Evolutionary conservation across 2,888 invertebrate species (phyloP), one percentile per base, ranked within the genome.

Genomic region (Andrena haemorrhoa): DNA sequence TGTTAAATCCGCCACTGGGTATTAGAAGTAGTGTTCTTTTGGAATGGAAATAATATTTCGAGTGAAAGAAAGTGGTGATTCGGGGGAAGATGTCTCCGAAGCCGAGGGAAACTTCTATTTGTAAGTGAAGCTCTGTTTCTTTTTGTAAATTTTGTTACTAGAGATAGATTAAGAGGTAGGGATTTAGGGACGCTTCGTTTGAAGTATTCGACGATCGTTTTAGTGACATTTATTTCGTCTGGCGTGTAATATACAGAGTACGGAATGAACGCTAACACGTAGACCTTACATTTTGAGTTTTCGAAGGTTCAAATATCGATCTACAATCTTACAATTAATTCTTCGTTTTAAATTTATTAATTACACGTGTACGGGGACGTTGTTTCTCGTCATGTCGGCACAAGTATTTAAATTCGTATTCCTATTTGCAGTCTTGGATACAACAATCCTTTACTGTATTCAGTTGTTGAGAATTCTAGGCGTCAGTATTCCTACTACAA

Each of bases 201-300:
- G 10, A 35, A 23, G 31, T 53, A 35, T 68, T 31, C 10, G 10
- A 47, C 69, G 51, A 65, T 49, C 26, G 12, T 35, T 79, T 49
- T 51, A 23, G 7, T 69, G 64, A 76, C 64, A 76, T 79, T 79
- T 79, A 79, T 79, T 79, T 70, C 4, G 23, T 20, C n/a, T 41
- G 56, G 31, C 8, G 10, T 16, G 6, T 51, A 41, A 56, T 70
- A 76, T 64, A 79, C 51, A 79, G 58, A 51, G 41, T 60, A 60
- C 35, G 64, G 69, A 76, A 75, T 79, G 63, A 69, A 60, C 8
- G 35, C 16, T 79, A 75, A 70, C 16, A 69, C 51, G n/a, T 1
- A 76, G 23, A 60, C 12, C 53, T 69, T 68, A 53, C n/a, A 31
- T 10, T 4, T 26, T 33, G 26, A 33, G 0, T 60, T 12, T n/a